Base-by-base conservation (phyloP, 2,113 vertebrate genomes). In the Odontophorus gujanensis region DNA sequence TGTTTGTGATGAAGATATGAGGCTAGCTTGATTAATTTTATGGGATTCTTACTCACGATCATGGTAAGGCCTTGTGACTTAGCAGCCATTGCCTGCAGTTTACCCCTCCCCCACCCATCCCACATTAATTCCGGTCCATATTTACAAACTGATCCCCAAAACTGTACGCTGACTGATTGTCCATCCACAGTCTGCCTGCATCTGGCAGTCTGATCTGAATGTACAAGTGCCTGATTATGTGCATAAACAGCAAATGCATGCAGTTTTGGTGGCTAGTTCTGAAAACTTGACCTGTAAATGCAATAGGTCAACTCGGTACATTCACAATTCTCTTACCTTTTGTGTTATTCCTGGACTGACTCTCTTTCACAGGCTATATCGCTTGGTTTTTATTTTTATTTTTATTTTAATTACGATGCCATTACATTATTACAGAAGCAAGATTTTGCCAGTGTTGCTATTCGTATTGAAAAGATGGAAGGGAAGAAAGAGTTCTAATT, bases 231-330 rank as follows among this genome's bases (percentile, higher is more conserved):
- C 61, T 66, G 71, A 81, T 91, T 81, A 89, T 83, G 68, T 80
- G 47, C 26, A 85, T 47, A 91, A 93, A 85, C 32, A 93, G 42
- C 20, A 93, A 94, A 95, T 74, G 55, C 32, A 81, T 81, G 68
- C 59, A 85, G 32, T 80, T 91, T 93, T 83, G 72, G 63, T 87
- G 32, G 30, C 26, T 76, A 61, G 62, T 66, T 93, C 81, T 89
- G 71, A 80, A 93, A 93, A 94, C 57, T 21, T 94, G 81, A 94
- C 80, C 89, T 94, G 14, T 85, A 88, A 92, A 92, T 81, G 66
- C 40, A 85, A 30, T 84, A 93, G 84, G 77, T 93, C 69, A 96
- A 58, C 81, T 78, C 74, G 79, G 85, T 66, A 89, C n/a, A 76
- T 38, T 19, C 30, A 0, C 26, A 68, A 53, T 78, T 73, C n/a